phyloP scores from a whole-genome alignment of 92 coral and sea anemone genomes.

The Epizoanthus illoricatus region DNA sequence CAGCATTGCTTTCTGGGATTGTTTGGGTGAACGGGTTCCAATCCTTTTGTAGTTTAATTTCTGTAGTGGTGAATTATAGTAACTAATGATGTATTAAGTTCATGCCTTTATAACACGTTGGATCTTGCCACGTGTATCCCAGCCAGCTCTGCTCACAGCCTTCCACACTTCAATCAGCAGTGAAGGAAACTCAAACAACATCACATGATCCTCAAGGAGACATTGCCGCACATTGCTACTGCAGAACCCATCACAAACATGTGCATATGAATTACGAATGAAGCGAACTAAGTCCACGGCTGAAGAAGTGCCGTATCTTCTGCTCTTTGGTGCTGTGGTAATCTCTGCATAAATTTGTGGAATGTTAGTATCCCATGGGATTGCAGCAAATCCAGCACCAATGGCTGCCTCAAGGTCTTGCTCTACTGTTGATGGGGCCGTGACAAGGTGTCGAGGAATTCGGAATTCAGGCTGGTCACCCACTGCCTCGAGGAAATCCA shows the following conservation, averaged over 20 bases:
- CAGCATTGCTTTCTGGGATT: too few species aligned
- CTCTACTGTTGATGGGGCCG: conserved; percentile 30
- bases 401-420: conserved; percentile 25
- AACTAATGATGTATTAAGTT: too few species aligned
- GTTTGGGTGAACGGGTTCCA: too few species aligned
- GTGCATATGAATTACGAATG: conserved; percentile 41
- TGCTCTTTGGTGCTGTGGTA: conserved; percentile 6
- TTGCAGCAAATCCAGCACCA: background rate
- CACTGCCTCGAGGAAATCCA: conserved; percentile 47
- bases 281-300: conserved; percentile 37
- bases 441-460: conserved; percentile 12
- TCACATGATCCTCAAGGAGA: background rate
- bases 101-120: too few species aligned
- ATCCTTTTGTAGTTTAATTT: too few species aligned
- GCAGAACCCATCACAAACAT: background rate
- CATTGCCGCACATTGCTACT: background rate
- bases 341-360: conserved; percentile 20
- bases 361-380: conserved; percentile 22
- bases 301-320: conserved; percentile 21
- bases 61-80: too few species aligned
- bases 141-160: background rate
- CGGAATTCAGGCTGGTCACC: conserved; percentile 47
- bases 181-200: conserved; percentile 3
- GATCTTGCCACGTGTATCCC: too few species aligned
- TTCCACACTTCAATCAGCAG: conserved; percentile 9